Percentiles rank a stretch among this genome's conserved stretches.
phyloP scores from a whole-genome alignment of 2,797 vertebrate species.

The Catamblyrhynchus diadema region DNA sequence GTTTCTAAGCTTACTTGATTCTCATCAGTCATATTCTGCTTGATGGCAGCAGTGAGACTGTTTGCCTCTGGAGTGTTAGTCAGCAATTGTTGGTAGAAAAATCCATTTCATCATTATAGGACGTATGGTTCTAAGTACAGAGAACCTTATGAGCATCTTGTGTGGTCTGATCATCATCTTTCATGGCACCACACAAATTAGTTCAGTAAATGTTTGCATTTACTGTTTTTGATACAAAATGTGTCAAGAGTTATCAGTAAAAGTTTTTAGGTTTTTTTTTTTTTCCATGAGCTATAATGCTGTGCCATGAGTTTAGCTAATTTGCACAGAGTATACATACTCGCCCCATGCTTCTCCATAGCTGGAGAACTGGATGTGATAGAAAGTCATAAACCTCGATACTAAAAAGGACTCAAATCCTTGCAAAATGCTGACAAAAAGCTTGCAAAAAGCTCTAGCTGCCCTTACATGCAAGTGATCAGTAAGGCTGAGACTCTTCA shows the following conservation, averaged over 20 bases:
- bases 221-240: background rate
- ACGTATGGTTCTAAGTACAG: background rate
- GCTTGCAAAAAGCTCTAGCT: background rate
- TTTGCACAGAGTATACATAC: background rate
- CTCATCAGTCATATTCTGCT: background rate
- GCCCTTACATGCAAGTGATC: accelerated
- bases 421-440: background rate
- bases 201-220: background rate
- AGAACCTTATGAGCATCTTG: background rate
- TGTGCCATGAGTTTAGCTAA: background rate
- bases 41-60: background rate
- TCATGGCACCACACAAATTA: background rate
- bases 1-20: background rate
- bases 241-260: background rate
- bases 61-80: background rate
- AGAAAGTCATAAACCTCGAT: background rate
- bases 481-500: background rate
- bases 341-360: background rate
- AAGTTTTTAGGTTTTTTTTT: background rate
- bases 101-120: background rate
- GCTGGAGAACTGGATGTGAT: background rate
- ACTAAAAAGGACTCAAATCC: background rate
- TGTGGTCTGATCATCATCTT: accelerated
- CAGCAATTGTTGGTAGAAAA: background rate
- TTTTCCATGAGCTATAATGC: background rate